A percentile compares a stretch with the other conserved stretches of the same genome.
phyloP scores from a whole-genome alignment of 2,888 invertebrate species.

The Tinea pellionella region DNA sequence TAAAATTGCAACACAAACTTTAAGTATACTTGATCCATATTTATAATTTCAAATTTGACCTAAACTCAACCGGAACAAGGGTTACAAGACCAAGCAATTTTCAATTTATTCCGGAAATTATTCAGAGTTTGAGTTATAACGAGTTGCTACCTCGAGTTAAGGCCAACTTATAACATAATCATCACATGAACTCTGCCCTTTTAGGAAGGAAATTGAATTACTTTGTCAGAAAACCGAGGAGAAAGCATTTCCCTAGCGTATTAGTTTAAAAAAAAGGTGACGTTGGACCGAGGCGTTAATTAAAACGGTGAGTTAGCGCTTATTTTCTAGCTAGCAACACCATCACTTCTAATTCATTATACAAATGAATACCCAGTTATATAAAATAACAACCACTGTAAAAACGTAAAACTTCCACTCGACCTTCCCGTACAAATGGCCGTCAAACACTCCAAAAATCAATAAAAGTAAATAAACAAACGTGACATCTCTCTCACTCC shows the following conservation, averaged over 20 bases:
- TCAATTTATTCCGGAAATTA: slow-evolving; percentile 16
- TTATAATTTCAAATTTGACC: slow-evolving; percentile 9
- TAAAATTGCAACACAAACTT: background rate
- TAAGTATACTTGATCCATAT: background rate
- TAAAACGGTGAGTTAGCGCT: background rate
- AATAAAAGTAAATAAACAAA: too few species aligned
- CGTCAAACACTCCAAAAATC: too few species aligned
- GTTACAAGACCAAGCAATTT: slow-evolving; percentile 13
- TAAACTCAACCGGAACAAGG: background rate
- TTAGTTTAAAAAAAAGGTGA: background rate
- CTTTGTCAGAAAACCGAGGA: background rate
- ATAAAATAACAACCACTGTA: too few species aligned
- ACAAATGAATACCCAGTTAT: too few species aligned
- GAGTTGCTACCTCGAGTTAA: slow-evolving; percentile 11
- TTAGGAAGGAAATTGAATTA: slow-evolving; percentile 15
- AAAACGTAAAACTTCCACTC: too few species aligned
- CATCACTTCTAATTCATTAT: too few species aligned
- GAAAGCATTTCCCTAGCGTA: background rate
- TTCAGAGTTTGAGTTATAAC: slow-evolving; percentile 14
- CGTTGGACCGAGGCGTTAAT: background rate
- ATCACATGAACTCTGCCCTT: slow-evolving; percentile 16
- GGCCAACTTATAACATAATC: slow-evolving; percentile 17
- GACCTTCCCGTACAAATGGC: too few species aligned
- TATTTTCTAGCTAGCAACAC: too few species aligned
- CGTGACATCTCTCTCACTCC: too few species aligned